Evolutionary conservation across 1,140 invertebrate genomes (phyloP), one percentile per base, ranked within the genome.

Genomic region (Anoplophora glabripennis): DNA sequence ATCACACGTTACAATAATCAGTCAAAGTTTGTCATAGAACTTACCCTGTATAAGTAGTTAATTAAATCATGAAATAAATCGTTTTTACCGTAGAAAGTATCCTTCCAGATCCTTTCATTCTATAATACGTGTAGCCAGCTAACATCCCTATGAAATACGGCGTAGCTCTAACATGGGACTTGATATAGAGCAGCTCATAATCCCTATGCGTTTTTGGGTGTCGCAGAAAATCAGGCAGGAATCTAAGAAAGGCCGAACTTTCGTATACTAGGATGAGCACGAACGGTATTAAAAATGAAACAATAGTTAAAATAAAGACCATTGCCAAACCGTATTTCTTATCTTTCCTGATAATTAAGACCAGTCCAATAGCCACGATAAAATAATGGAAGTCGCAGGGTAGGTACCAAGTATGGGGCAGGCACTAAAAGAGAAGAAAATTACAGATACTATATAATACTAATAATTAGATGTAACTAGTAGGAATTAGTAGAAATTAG

Each of bases 301-400:
- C 61, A 11, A 73, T 46, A 3, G 67, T 56, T 4, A 61, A 42
- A 0, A 68, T 34, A 9, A 68, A 33, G 4, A 73, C 54, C 4
- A 61, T 33, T 17, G 7, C 51, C 40, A 57, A 65, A 65, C 59
- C 73, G 45, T 59, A 44, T 67, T 66, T 68, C 41, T 68, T 68
- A 7, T 75, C 62, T 47, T 70, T 73, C 33, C 72, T 77, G 34
- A 85, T 76, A 9, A 85, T 64, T 18, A 79, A 75, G 47, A 81
- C 78, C 17, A 87, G 67, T 1, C 86, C 63, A 2, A 86, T 76
- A 0, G 84, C 80, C 0, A 87, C 69, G 28, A 86, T 73, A 69
- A 87, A 89, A 67, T 85, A 86, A 72, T 90, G 88, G 73, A 89
- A 87, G 70, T 91, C 89, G 61, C 86, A 86, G 0, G 88, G 84